A percentile compares a stretch with the other conserved stretches of the same genome.
phyloP scores from a whole-genome alignment of 2,888 invertebrate genomes.

The Polymixis lichenea region DNA sequence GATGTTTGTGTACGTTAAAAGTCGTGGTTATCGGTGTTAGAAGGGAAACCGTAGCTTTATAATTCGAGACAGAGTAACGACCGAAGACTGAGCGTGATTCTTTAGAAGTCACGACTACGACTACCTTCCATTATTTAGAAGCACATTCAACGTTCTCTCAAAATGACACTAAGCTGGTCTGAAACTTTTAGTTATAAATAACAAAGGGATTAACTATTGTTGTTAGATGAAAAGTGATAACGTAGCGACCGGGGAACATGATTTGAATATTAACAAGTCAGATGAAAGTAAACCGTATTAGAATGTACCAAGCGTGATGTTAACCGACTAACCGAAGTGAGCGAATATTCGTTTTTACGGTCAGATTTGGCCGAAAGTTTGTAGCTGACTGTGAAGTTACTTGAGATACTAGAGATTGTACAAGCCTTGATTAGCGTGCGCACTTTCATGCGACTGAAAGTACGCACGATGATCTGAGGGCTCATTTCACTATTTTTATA shows the following conservation, averaged over 20 bases:
- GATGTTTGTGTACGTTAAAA: neutral
- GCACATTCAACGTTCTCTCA: conserved; percentile 29
- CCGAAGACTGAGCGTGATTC: conserved; percentile 7
- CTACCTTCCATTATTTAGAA: conserved; percentile 2
- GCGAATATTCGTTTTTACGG: conserved; percentile 44
- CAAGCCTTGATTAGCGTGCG: neutral
- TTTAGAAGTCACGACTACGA: conserved; percentile 36
- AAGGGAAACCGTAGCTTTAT: conserved; percentile 5
- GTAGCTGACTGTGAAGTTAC: neutral
- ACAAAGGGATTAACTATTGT: conserved; percentile 55
- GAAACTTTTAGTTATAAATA: conserved; percentile 49
- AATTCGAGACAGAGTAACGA: conserved; percentile 4
- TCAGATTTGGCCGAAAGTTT: conserved; percentile 24
- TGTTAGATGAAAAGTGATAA: conserved; percentile 51
- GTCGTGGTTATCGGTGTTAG: conserved; percentile 1
- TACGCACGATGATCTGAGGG: neutral
- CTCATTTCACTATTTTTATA: neutral
- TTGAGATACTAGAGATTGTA: neutral
- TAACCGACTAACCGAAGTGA: conserved; percentile 36
- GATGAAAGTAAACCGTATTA: conserved; percentile 57
- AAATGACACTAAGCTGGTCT: conserved; percentile 33
- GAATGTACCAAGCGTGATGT: conserved; percentile 65
- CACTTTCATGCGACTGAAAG: neutral
- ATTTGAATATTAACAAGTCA: conserved; percentile 57
- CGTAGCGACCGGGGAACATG: conserved; percentile 44